These are phyloP conservation scores for Ammospiza nelsoni DNA, from an alignment of 2,113 vertebrate species.

Conservation along the genomic window DNA sequence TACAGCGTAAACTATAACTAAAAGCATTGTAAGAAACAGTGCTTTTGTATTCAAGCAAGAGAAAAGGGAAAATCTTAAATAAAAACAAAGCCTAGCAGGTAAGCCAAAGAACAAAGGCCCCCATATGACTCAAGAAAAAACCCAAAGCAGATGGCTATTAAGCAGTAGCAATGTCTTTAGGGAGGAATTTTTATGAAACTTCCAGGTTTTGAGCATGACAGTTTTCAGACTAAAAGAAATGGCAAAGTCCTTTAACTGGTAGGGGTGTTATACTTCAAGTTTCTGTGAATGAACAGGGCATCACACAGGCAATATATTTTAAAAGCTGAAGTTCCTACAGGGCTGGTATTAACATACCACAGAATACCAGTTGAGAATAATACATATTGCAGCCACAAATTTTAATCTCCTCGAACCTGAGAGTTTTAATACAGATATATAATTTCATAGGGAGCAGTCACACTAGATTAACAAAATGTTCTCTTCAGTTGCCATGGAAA, in stretches of 20 bases:
- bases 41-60: background rate
- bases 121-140: background rate
- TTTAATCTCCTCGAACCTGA: background rate
- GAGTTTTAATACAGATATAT: background rate
- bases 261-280: background rate
- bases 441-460: background rate
- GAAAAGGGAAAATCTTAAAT: background rate
- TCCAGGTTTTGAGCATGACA: background rate
- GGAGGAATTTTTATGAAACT: background rate
- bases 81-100: background rate
- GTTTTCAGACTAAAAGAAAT: background rate
- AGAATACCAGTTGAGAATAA: background rate
- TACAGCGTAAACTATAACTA: background rate
- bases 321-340: background rate
- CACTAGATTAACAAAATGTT: background rate
- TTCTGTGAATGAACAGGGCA: background rate
- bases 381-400: background rate
- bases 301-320: background rate
- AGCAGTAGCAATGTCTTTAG: background rate
- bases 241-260: background rate
- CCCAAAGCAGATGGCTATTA: background rate
- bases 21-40: background rate
- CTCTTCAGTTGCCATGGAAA: background rate
- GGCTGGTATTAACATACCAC: background rate
- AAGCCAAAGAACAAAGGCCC: background rate